Base-by-base conservation (phyloP, 2,113 vertebrate genomes). In the Clarias batrachus region DNA sequence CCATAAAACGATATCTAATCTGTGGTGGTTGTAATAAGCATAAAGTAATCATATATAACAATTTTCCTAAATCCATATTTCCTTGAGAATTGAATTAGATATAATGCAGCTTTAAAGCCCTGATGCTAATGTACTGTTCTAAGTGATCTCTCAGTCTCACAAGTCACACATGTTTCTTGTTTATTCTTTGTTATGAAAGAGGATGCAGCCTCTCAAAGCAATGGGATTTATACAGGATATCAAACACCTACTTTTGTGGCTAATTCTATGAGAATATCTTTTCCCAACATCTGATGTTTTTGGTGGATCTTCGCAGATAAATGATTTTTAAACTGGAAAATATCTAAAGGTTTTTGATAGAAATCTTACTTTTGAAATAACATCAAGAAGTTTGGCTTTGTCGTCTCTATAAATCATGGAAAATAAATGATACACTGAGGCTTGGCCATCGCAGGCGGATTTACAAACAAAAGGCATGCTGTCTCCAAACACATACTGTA, bases 361-460 rank as follows among this genome's bases (percentile, higher is more conserved):
- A 89, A 87, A 90, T 90, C 70, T 84, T 41, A 78, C 76, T 8
- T 1, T 19, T 85, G 14, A 66, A 87, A 70, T 83, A 78, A 89
- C 56, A 86, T 78, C 91, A 91, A 90, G 1, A 84, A 65, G 71
- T 84, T 79, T 87, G 90, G 91, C 88, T 88, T 89, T 60, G 60
- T 90, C 87, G 73, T 85, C 68, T 81, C 66, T 85, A 87, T 90
- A 88, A 93, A 90, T 88, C 56, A 88, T 54, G 82, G 90, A 89
- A 88, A 90, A 92, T 81, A 92, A 90, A 91, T 68, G 84, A 68
- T 19, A 48, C 68, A 84, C 77, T 70, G 82, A 73, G 62, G 71
- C 59, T 76, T 82, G 83, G 71, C 68, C 57, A 73, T 27, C 37
- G 23, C 77, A 65, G 83, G 30, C 85, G 68, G 63, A 77, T 87